Evolutionary conservation across 1,140 invertebrate genomes (phyloP).

Genomic region (Octopus sinensis): DNA sequence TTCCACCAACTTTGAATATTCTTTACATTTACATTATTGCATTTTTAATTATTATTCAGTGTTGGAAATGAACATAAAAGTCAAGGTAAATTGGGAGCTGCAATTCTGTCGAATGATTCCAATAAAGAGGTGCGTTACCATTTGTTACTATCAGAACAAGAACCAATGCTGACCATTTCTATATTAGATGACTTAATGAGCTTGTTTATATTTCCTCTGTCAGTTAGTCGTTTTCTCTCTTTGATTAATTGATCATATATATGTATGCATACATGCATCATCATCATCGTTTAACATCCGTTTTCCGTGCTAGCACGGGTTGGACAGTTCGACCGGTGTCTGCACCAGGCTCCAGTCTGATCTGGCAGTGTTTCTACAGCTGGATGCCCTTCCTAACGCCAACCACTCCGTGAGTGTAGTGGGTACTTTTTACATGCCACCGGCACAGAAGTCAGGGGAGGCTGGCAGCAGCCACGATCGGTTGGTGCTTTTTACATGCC

Average conservation of each 20-base stretch:
- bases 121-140: slow-evolving; percentile 44
- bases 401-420: no score
- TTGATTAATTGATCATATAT: not conserved
- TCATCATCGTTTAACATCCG: not conserved
- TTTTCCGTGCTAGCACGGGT: not conserved
- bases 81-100: slow-evolving; percentile 57
- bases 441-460: no score
- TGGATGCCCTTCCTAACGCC: no score
- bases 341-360: no score
- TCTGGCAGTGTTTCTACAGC: no score
- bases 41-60: slow-evolving; percentile 38
- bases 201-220: not conserved
- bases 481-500: no score
- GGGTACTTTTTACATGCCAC: no score
- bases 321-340: not conserved
- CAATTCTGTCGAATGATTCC: slow-evolving; percentile 51
- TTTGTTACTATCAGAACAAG: not conserved
- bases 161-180: slow-evolving; percentile 3
- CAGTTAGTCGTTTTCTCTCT: not conserved
- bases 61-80: slow-evolving; percentile 51
- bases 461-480: no score
- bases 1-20: not conserved
- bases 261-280: no score
- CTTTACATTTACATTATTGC: not conserved
- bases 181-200: not conserved